These are phyloP conservation scores for Zaprionus tsacasi DNA, from an alignment of 1,140 invertebrate genomes.

Conservation along the genomic window DNA sequence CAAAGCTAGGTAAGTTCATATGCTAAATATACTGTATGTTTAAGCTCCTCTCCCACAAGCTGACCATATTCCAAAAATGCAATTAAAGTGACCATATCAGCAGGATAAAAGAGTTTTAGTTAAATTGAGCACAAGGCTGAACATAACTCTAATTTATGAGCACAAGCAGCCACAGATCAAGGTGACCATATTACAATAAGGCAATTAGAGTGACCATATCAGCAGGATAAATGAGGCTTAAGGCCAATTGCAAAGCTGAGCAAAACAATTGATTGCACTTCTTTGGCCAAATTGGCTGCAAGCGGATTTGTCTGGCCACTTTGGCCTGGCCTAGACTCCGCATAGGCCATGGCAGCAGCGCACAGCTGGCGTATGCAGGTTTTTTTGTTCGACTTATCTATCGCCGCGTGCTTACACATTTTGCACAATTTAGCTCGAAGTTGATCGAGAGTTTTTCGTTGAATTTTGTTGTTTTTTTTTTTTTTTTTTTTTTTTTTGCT, in stretches of 20 bases:
- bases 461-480: constrained; percentile 32
- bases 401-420: constrained; percentile 26
- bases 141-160: background rate
- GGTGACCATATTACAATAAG: background rate
- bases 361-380: constrained; percentile 25
- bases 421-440: constrained; percentile 30
- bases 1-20: background rate
- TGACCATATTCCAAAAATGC: background rate
- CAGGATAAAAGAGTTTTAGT: background rate
- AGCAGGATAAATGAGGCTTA: background rate
- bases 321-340: constrained; percentile 31
- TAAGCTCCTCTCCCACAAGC: background rate
- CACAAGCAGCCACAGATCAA: background rate
- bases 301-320: constrained; percentile 28
- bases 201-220: constrained; percentile 3
- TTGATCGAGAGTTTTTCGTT: constrained; percentile 30
- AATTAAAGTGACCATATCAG: background rate
- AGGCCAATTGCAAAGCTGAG: background rate
- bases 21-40: background rate
- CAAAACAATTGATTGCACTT: background rate
- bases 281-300: constrained; percentile 13
- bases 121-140: background rate
- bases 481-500: constrained; percentile 38
- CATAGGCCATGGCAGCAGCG: constrained; percentile 10
- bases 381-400: constrained; percentile 38